Base-by-base conservation (phyloP, 2,888 invertebrate genomes). In the Darwinula stevensoni region DNA sequence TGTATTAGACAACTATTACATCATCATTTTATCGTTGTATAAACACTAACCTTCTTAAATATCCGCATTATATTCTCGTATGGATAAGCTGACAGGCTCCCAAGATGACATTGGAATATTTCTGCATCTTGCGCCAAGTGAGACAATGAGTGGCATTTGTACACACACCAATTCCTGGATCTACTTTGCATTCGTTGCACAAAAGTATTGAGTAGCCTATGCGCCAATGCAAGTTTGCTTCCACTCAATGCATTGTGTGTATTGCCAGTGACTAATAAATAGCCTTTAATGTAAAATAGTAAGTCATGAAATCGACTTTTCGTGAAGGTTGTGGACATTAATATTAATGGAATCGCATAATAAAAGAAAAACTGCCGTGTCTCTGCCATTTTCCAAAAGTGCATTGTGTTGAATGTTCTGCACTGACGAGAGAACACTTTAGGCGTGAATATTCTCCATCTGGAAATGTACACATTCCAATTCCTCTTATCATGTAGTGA, bases 1-100 rank as follows among this genome's bases (percentile, higher is more conserved):
- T 22, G 22, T 22, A 22, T 22, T 22, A 22, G 22, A 22, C 22
- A 22, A 22, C 22, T 22, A 22, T 22, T 22, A 22, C 22, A 22
- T 22, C 22, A 22, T 22, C 22, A 22, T 22, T 22, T 22, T 22
- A 22, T 22, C 22, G 22, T 22, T 22, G 22, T 22, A 22, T 22
- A 22, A 22, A 22, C 22, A 22, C 22, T 22, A 22, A 22, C 22
- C 22, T 22, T 22, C 22, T 22, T 22, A 22, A 22, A 22, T 22
- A 22, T 22, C 22, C 22, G 22, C 22, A 22, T 22, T 22, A 22
- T 22, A 22, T 22, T 22, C 22, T 22, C 22, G 22, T 22, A 22
- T 22, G 22, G 22, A 22, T 22, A 22, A 22, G 22, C 22, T 22
- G 22, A 22, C 22, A 22, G 22, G 22, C 22, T 22, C 22, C 22